Evolutionary conservation across 1,140 invertebrate genomes (phyloP), one percentile per base, ranked within the genome.

Genomic region (Tetragnatha versicolor): DNA sequence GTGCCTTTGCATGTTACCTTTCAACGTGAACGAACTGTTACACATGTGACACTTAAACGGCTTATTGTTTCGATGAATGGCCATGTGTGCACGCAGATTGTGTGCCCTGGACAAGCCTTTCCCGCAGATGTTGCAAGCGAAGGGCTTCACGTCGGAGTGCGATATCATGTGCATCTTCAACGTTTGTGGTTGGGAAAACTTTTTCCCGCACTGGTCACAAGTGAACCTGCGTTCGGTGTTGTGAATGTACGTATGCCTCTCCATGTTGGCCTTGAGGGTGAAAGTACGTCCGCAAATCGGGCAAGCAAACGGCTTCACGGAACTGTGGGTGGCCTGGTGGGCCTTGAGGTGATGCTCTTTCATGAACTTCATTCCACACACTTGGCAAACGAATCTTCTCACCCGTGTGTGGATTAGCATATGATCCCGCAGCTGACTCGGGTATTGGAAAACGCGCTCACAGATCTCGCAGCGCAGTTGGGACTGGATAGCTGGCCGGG

Each of bases 161-260:
- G 87, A 83, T 10, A 84, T 81, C 79, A 83, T 88, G 82, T 89
- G 88, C 80, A 88, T 88, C 82, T 88, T 88, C 82, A 89, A 86
- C 76, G 88, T 88, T 6, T 86, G 86, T 61, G 87, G 88, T 82
- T 90, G 89, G 78, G 90, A 88, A 82, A 90, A 90, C 35, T 88
- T 82, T 83, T 90, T 90, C 7, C 88, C 88, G 82, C 89, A 90
- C 47, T 86, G 84, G 33, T 86, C 83, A 79, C 87, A 87, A 2
- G 83, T 84, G 76, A 88, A 87, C 7, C 83, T 82, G n/a, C 83
- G 65, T 27, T 89, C 89, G 69, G 88, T 86, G 55, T 84, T 87
- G 82, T 90, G 89, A 45, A 90, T 90, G 20, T 90, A 84, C 14
- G 90, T 83, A 82, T 90, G 89, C 37, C 83, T 80, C 68, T 83